A percentile compares a stretch with the other conserved stretches of the same genome.
phyloP scores from a whole-genome alignment of 2,113 vertebrate species.

The Dasyornis broadbenti region DNA sequence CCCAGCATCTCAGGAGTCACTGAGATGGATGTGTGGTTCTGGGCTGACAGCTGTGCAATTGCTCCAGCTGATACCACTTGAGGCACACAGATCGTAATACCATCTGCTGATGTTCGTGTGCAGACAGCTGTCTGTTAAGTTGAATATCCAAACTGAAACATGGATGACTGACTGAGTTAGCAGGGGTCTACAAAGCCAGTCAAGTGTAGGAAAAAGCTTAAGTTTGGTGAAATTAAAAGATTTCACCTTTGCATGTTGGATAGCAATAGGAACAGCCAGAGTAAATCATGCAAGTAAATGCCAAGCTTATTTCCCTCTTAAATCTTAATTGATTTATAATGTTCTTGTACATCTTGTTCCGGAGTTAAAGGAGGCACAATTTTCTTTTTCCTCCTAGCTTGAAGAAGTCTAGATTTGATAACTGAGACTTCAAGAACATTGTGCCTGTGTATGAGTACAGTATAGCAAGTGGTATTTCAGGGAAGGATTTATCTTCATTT shows the following conservation, averaged over 20 bases:
- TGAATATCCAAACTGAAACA: neutral
- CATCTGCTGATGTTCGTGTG: neutral
- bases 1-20: neutral
- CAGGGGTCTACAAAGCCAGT: neutral
- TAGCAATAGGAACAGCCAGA: neutral
- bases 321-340: neutral
- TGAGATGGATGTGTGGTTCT: neutral
- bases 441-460: neutral
- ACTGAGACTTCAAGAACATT: neutral
- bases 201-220: neutral
- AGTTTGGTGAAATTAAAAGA: neutral
- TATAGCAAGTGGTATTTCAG: neutral
- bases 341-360: neutral
- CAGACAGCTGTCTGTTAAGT: neutral
- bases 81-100: neutral
- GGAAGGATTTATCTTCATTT: neutral
- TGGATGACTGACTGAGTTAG: neutral
- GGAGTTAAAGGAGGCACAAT: neutral
- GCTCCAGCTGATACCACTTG: neutral
- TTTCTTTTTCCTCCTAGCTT: neutral
- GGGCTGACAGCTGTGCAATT: neutral
- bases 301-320: neutral
- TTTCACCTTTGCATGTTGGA: neutral
- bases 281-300: neutral
- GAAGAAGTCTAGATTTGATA: neutral